Conservation (phyloP, 30 jellyfish, hydroid and myxozoan genomes). For the Morbakka virulenta region DNA sequence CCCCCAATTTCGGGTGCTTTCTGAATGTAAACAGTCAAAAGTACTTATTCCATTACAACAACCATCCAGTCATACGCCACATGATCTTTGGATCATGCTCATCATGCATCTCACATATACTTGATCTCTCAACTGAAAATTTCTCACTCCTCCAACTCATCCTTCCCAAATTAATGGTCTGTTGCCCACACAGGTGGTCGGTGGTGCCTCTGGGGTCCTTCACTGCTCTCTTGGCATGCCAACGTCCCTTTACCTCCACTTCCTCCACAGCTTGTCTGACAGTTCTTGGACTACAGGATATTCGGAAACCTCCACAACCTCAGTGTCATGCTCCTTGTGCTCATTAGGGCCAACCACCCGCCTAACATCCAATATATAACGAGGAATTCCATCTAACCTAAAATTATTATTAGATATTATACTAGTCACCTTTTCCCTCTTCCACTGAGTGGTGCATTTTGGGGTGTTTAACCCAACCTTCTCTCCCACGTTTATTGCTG, state of each 20-base stretch:
- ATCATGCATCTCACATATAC: background rate
- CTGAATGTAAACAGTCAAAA: too few relatives aligned
- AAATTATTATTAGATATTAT: slow-evolving; percentile 1
- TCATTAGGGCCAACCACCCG: background rate
- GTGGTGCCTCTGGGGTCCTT: slow-evolving; percentile 2
- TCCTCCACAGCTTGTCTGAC: too few relatives aligned
- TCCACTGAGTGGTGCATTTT: slow-evolving; percentile 11
- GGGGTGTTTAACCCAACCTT: slow-evolving; percentile 23
- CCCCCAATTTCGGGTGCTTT: too few relatives aligned
- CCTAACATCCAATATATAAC: slow-evolving; percentile 11
- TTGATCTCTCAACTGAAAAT: background rate
- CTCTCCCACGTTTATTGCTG: slow-evolving; percentile 9
- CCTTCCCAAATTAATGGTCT: background rate
- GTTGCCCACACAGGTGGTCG: slow-evolving; percentile 1
- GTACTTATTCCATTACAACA: too few relatives aligned
- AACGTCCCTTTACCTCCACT: too few relatives aligned
- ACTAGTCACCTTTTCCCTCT: background rate
- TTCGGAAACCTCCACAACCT: too few relatives aligned
- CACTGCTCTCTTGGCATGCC: too few relatives aligned
- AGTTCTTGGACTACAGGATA: slow-evolving; percentile 3
- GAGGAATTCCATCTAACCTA: slow-evolving; percentile 17
- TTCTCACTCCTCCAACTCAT: background rate
- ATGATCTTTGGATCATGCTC: background rate
- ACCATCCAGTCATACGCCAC: too few relatives aligned
- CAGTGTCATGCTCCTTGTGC: background rate